Evolutionary conservation across 1,140 invertebrate genomes (phyloP).

Genomic region (Venturia canescens): DNA sequence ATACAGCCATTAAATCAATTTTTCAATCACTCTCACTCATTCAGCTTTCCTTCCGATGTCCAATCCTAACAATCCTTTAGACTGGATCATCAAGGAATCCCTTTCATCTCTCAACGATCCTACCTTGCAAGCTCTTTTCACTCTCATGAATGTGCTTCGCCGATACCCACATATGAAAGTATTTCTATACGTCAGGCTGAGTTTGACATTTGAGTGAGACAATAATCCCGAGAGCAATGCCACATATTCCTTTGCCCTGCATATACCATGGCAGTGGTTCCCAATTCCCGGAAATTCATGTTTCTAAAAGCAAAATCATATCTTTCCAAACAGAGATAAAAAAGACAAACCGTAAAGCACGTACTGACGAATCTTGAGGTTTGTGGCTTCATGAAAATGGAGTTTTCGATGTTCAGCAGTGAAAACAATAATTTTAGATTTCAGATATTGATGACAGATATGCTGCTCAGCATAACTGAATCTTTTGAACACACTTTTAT

Average conservation of each 20-base stretch:
- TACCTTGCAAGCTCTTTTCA: conserved; percentile 27
- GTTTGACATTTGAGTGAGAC: conserved; percentile 57
- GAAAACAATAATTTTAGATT: too few relatives aligned
- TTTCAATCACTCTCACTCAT: background rate
- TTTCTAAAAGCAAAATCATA: background rate
- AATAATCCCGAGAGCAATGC: conserved; percentile 53
- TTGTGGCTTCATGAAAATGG: too few relatives aligned
- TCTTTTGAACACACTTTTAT: background rate
- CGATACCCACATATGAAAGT: conserved; percentile 4
- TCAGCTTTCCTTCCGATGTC: conserved; percentile 1
- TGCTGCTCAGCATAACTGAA: too few relatives aligned
- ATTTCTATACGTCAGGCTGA: conserved; percentile 40
- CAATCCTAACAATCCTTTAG: conserved; percentile 18
- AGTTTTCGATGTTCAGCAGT: too few relatives aligned
- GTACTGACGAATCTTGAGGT: too few relatives aligned
- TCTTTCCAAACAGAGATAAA: too few relatives aligned
- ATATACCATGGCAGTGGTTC: background rate
- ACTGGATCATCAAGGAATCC: conserved; percentile 44
- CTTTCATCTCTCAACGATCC: conserved; percentile 41
- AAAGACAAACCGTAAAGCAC: too few relatives aligned
- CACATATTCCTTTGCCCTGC: background rate
- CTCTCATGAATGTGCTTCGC: conserved; percentile 43
- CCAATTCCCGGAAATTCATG: background rate
- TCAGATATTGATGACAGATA: too few relatives aligned
- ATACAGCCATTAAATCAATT: conserved; percentile 1